Evolutionary conservation across 2,113 vertebrate species (phyloP).

Genomic region (Plestiodon gilberti): DNA sequence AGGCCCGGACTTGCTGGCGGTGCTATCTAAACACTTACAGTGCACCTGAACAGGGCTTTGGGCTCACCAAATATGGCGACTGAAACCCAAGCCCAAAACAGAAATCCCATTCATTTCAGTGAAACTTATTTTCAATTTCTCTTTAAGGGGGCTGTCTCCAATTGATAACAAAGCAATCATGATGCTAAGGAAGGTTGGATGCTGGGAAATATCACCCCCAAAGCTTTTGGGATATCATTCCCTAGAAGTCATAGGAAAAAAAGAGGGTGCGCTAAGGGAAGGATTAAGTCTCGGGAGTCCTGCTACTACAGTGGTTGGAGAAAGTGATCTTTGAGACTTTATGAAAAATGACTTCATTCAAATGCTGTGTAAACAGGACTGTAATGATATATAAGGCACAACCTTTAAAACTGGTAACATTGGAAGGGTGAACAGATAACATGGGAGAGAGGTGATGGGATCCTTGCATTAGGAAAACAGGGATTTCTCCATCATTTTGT

Average conservation of each 20-base stretch:
- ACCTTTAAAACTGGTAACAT: not conserved
- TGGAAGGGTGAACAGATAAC: not conserved
- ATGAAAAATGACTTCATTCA: not conserved
- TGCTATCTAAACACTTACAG: no score
- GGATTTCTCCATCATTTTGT: not conserved
- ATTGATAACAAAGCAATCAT: not conserved
- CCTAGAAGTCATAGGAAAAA: not conserved
- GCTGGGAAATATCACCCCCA: not conserved
- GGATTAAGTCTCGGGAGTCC: not conserved
- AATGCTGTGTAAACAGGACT: not conserved
- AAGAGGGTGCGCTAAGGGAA: no score
- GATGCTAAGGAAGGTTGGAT: not conserved
- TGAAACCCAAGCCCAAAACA: not conserved
- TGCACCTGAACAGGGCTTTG: not conserved
- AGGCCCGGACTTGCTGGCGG: no score
- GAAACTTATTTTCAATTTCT: not conserved
- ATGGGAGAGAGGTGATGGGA: not conserved
- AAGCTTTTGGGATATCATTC: not conserved
- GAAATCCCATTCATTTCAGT: not conserved
- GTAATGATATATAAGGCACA: rapidly evolving
- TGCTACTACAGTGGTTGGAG: not conserved
- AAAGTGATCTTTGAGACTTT: not conserved
- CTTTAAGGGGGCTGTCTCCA: not conserved
- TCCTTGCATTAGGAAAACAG: not conserved
- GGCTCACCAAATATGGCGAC: rapidly evolving